phyloP scores from a whole-genome alignment of 2,797 vertebrate genomes.

The Acrossocheilus fasciatus region DNA sequence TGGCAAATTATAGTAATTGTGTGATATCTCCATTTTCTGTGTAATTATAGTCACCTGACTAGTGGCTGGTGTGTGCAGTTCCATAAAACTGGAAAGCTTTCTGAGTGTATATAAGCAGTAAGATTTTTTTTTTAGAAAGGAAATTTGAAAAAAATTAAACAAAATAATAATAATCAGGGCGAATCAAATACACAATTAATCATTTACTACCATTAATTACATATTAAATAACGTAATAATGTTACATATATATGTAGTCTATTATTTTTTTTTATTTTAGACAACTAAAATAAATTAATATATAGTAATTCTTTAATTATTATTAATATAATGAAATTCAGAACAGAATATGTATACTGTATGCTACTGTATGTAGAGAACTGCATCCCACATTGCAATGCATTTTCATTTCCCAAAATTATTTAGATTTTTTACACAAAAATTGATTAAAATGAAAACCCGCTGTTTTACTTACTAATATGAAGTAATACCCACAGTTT shows the following conservation, averaged over 20 bases:
- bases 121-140: no score
- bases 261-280: neutral
- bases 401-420: neutral
- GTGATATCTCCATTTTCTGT: neutral
- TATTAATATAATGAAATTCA: neutral
- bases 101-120: neutral
- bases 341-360: neutral
- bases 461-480: neutral
- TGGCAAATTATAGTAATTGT: neutral
- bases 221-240: neutral
- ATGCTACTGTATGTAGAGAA: neutral
- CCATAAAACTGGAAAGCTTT: neutral
- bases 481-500: neutral
- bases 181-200: neutral
- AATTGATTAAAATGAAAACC: neutral
- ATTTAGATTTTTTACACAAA: neutral
- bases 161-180: neutral
- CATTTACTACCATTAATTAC: no score
- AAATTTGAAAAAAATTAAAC: no score
- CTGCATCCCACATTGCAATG: neutral
- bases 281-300: neutral
- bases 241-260: neutral
- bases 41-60: neutral
- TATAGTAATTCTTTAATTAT: no score
- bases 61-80: neutral